Evolutionary conservation across 2,797 vertebrate genomes (phyloP).

Genomic region (Xerus rutilus): DNA sequence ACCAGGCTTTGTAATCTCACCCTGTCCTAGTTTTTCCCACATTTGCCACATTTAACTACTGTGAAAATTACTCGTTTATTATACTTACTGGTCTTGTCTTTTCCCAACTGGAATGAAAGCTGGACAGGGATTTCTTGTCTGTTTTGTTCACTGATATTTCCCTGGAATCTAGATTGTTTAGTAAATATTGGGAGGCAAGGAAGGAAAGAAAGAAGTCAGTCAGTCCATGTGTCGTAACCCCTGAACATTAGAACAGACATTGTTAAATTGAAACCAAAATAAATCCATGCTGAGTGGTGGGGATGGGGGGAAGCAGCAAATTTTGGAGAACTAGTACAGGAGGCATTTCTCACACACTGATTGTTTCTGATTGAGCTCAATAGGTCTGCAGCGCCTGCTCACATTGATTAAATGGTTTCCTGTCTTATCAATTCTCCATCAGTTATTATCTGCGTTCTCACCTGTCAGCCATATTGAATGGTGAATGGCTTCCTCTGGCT

Average conservation of each 20-base stretch:
- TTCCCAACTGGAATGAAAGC: background rate
- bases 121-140: background rate
- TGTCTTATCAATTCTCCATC: background rate
- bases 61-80: background rate
- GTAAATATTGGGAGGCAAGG: background rate
- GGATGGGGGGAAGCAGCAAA: background rate
- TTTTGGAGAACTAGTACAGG: background rate
- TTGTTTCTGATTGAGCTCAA: constrained; percentile 3
- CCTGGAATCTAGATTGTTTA: background rate
- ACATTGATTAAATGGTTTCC: constrained; percentile 40
- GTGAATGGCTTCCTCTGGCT: background rate
- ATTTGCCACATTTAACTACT: background rate
- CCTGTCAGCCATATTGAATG: background rate
- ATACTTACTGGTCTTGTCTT: background rate
- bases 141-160: background rate
- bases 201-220: background rate
- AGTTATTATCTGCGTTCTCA: background rate
- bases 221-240: background rate
- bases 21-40: background rate
- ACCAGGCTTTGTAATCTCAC: background rate
- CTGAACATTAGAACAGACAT: constrained; percentile 22
- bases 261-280: background rate
- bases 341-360: background rate
- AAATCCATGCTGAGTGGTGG: background rate
- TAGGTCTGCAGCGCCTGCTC: background rate